Percentiles rank a stretch among this genome's conserved stretches.
Conservation (phyloP, 2,797 vertebrate species). For the Acestrorhynchus altus region DNA sequence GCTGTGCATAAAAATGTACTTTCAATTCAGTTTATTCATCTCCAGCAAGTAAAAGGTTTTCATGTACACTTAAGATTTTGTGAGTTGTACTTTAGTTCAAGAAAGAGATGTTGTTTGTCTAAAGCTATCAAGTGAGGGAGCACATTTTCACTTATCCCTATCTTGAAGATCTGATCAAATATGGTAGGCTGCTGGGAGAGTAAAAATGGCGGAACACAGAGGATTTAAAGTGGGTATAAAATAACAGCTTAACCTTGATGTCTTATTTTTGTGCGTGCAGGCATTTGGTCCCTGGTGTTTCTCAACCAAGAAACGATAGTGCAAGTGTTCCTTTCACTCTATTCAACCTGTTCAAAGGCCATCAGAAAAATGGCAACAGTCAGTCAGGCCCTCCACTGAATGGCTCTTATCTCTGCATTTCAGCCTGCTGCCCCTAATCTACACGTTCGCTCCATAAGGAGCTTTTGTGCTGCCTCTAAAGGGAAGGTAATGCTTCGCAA, state of each 20-base stretch:
- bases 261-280: slow-evolving; percentile 10
- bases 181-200: background rate
- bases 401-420: slow-evolving; percentile 55
- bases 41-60: background rate
- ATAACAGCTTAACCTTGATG: slow-evolving; percentile 24
- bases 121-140: background rate
- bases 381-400: slow-evolving; percentile 37
- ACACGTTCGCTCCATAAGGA: slow-evolving; percentile 38
- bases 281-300: slow-evolving; percentile 6
- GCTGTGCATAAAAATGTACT: too few species aligned
- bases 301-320: slow-evolving; percentile 20
- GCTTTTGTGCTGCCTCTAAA: slow-evolving; percentile 35
- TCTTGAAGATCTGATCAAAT: slow-evolving; percentile 24
- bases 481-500: slow-evolving; percentile 25
- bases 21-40: too few species aligned
- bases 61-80: background rate
- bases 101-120: background rate
- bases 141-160: too few species aligned
- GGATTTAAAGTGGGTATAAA: slow-evolving; percentile 30
- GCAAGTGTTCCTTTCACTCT: slow-evolving; percentile 41
- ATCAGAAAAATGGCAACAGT: slow-evolving; percentile 45
- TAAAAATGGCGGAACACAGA: background rate
- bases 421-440: slow-evolving; percentile 52
- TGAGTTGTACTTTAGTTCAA: background rate
- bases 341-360: slow-evolving; percentile 48